These are phyloP conservation scores for Elegia similella DNA, from an alignment of 2,888 invertebrate genomes.

Conservation along the genomic window DNA sequence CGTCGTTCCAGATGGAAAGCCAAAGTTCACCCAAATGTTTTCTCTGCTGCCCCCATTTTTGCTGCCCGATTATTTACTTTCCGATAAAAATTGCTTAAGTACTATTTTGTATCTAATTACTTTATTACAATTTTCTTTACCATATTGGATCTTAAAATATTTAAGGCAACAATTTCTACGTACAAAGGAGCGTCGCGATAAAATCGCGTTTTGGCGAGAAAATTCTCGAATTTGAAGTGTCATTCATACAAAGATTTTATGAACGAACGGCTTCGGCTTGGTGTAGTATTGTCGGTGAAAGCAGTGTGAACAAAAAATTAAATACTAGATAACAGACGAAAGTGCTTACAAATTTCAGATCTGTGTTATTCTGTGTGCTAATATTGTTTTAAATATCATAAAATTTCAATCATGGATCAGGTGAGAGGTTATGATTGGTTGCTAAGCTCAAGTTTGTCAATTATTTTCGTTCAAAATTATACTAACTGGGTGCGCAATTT, in stretches of 20 bases:
- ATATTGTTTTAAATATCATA: neutral
- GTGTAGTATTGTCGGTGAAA: slow-evolving; percentile 24
- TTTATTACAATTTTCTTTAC: too few relatives aligned
- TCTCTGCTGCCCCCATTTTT: too few relatives aligned
- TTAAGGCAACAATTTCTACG: neutral
- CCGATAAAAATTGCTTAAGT: too few relatives aligned
- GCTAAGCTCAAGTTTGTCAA: slow-evolving; percentile 21
- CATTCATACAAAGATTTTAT: slow-evolving; percentile 41
- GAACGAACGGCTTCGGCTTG: slow-evolving; percentile 27
- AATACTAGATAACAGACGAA: neutral
- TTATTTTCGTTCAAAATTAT: neutral
- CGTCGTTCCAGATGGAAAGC: too few relatives aligned
- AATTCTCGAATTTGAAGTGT: slow-evolving; percentile 76
- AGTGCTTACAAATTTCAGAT: neutral
- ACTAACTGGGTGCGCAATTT: slow-evolving; percentile 35
- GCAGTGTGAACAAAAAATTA: neutral
- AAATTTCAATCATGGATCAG: slow-evolving; percentile 48
- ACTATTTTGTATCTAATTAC: too few relatives aligned
- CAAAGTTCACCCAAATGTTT: too few relatives aligned
- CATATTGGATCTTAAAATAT: too few relatives aligned
- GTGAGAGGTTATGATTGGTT: slow-evolving; percentile 69
- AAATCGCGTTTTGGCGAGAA: slow-evolving; percentile 52
- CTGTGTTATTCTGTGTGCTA: neutral
- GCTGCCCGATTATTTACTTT: too few relatives aligned
- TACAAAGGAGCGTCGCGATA: slow-evolving; percentile 30